These are phyloP conservation scores for Apis mellifera DNA, from an alignment of 1,140 invertebrate species.

Conservation along the genomic window Amel_HAv3.1 CM009931.2:5075001-5075500, in stretches of 20 bases:
- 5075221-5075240: too few species aligned
- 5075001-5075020: constrained; percentile 1
- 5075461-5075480: neutral
- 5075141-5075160: neutral
- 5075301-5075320: neutral
- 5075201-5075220: too few species aligned
- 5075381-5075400: neutral
- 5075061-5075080: too few species aligned
- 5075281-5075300: neutral
- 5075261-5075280: neutral
- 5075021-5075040: neutral
- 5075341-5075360: neutral
- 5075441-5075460: neutral
- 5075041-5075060: neutral
- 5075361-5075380: neutral
- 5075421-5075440: neutral
- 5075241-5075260: too few species aligned
- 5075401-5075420: too few species aligned
- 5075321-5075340: accelerated
- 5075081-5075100: too few species aligned
- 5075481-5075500: too few species aligned
- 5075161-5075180: neutral
- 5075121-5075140: neutral
- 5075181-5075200: neutral
- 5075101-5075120: neutral